Evolutionary conservation across 2,888 invertebrate genomes (phyloP), one percentile per base, ranked within the genome.

Genomic region (Drosophila austrosaltans): DNA sequence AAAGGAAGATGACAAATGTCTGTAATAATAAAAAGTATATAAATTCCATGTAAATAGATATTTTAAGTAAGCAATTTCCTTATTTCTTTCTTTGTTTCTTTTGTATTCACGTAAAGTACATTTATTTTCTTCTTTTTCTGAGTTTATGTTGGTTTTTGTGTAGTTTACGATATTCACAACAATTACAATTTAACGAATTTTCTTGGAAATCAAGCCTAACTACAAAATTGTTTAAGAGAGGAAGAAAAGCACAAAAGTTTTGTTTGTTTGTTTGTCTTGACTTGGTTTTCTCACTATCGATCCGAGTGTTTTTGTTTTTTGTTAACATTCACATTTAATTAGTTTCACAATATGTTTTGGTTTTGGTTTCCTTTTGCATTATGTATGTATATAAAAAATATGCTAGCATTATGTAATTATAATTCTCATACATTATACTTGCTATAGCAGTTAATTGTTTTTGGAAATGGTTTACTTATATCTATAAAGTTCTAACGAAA

Each of bases 121-220:
- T 79, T 77, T 72, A 87, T 76, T 87, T 36, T 36, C 74, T 78
- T 75, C 4, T 0, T 12, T 48, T 48, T 6, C 16, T 16, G 16
- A 16, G 75, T 61, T 75, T 84, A 54, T 32, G 20, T 44, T 5
- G 67, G 53, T 67, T 67, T 53, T 53, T 72, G 63, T 74, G 71
- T 87, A 84, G 86, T 81, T 88, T 86, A 85, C 86, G 76, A 76
- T 88, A 87, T 86, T 89, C 88, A 89, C 89, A 87, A 88, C 89
- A 87, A 88, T 84, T 80, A 85, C 82, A 89, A 86, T 89, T 57
- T 57, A 89, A 89, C 87, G 83, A 89, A 89, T 79, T 89, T 85
- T 84, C 66, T 70, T 82, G 84, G 75, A 89, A 89, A 86, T 87
- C 86, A 89, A 82, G 83, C 89, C 86, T 87, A 87, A 75, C 86